phyloP scores from a whole-genome alignment of 2,888 invertebrate species.

The Ellobium chinense region DNA sequence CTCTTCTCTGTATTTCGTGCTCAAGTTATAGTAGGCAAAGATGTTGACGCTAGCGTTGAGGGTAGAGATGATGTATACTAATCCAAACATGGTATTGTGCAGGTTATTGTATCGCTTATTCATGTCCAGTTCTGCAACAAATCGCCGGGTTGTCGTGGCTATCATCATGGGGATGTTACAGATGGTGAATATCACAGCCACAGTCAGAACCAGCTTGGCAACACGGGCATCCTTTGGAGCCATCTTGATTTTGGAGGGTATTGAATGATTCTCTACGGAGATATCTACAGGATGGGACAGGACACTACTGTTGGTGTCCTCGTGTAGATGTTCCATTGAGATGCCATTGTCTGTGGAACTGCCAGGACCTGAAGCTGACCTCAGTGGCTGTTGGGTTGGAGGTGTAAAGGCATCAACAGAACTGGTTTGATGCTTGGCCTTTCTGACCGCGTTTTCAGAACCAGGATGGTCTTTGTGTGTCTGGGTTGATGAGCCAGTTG shows the following conservation, averaged over 20 bases:
- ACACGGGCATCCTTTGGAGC: background rate
- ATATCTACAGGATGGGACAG: too few species aligned
- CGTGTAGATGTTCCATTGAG: too few species aligned
- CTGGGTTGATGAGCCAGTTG: too few species aligned
- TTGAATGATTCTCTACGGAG: background rate
- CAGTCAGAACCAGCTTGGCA: background rate
- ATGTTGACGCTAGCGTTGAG: background rate
- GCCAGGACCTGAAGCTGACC: too few species aligned
- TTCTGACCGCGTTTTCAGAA: too few species aligned
- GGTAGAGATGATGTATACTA: background rate
- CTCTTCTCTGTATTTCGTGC: background rate
- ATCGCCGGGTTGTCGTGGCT: background rate
- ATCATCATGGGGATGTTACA: background rate
- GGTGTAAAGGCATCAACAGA: too few species aligned
- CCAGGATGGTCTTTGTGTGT: too few species aligned
- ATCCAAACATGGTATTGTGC: background rate
- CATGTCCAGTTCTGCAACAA: background rate
- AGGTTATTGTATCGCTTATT: background rate
- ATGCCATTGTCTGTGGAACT: too few species aligned
- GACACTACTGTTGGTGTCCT: too few species aligned
- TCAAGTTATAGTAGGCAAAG: background rate
- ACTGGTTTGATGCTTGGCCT: too few species aligned
- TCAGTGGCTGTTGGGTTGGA: too few species aligned
- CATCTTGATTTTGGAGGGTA: background rate
- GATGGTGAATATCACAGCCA: background rate